Evolutionary conservation across 2,888 invertebrate species (phyloP).

Genomic region (Mimachlamys varia): DNA sequence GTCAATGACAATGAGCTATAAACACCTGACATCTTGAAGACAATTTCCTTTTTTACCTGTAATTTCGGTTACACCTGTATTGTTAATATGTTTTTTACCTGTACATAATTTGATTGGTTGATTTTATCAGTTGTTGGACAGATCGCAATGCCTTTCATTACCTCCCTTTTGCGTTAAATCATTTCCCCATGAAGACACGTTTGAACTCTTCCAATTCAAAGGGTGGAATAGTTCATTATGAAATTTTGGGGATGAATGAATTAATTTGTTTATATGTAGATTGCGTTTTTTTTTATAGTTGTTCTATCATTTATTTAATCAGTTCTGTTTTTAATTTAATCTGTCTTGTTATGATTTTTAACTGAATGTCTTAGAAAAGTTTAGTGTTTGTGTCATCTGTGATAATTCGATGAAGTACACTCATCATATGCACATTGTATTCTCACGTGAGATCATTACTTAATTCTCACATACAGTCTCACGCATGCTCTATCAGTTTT

Average conservation of each 20-base stretch:
- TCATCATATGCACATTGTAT: background rate
- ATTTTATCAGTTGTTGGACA: background rate
- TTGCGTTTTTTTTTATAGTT: background rate
- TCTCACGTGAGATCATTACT: background rate
- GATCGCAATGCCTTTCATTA: background rate
- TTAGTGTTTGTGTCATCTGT: background rate
- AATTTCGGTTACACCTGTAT: background rate
- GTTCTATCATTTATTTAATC: conserved; percentile 4
- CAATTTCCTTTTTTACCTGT: no score
- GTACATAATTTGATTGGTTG: background rate
- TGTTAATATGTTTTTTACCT: background rate
- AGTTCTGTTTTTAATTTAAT: background rate
- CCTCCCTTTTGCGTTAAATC: background rate
- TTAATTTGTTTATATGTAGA: no score
- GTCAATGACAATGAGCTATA: no score
- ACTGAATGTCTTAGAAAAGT: background rate
- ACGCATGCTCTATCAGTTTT: no score
- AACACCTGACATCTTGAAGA: no score
- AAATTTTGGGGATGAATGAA: no score
- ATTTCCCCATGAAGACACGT: no score
- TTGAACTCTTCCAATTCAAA: no score
- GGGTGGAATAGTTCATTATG: no score
- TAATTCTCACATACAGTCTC: no score
- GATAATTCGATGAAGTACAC: background rate
- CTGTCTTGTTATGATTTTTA: conserved; percentile 14